phyloP scores from a whole-genome alignment of 2,888 invertebrate genomes.

The Oeneis ivallda region DNA sequence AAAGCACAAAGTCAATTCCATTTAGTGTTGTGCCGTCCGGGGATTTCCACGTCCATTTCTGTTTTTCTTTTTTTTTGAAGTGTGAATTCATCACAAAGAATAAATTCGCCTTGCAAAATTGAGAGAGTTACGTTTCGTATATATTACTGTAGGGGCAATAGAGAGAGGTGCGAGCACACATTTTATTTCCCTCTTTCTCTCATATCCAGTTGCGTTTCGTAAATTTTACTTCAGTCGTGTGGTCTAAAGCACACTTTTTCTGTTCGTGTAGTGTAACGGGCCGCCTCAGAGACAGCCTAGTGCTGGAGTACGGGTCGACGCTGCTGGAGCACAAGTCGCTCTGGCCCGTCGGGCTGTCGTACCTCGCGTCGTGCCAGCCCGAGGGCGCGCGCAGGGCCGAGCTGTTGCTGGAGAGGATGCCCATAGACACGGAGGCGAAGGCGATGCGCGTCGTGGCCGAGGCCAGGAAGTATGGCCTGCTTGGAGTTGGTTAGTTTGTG shows the following conservation, averaged over 20 bases:
- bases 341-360: conserved; percentile 86
- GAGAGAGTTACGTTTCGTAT: too few relatives aligned
- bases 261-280: conserved; percentile 85
- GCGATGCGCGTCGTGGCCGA: conserved; percentile 89
- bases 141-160: too few relatives aligned
- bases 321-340: conserved; percentile 89
- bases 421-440: conserved; percentile 86
- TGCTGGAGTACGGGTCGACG: conserved; percentile 92
- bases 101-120: too few relatives aligned
- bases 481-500: conserved; percentile 24
- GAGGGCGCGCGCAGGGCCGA: conserved; percentile 85
- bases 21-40: conserved; percentile 25
- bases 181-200: too few relatives aligned
- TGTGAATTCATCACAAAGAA: too few relatives aligned
- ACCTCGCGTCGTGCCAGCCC: conserved; percentile 59
- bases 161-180: too few relatives aligned
- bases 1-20: conserved; percentile 19
- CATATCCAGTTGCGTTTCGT: too few relatives aligned
- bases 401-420: conserved; percentile 86
- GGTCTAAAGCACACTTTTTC: too few relatives aligned
- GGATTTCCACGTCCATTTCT: conserved; percentile 32
- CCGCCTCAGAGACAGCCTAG: conserved; percentile 89
- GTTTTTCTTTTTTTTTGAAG: conserved; percentile 24
- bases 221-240: too few relatives aligned
- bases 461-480: conserved; percentile 80